Evolutionary conservation across 2,113 vertebrate genomes (phyloP), one percentile per base, ranked within the genome.

Genomic region (Tiliqua scincoides): DNA sequence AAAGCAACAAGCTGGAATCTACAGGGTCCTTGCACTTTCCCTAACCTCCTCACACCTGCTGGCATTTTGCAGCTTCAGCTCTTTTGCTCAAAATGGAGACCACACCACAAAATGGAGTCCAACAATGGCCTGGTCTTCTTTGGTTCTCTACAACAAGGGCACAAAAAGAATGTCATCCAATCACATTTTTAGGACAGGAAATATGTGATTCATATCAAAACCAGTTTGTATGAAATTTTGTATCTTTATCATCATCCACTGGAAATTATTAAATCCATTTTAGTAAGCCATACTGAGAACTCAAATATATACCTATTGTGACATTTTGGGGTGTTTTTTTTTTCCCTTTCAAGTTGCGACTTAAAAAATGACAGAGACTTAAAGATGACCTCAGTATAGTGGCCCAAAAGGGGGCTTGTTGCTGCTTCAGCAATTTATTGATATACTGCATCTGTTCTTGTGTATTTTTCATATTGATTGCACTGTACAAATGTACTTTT

Each of bases 211-310:
- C 86, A 76, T 3, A 68, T 63, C 67, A 79, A 48, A 72, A 73
- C 87, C 62, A 21, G 6, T 88, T 0, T 73, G 6, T 7, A 32
- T 83, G 15, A 40, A 62, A 68, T 78, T 2, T 40, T 73, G 81
- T 84, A 52, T 86, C 79, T 75, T 86, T 67, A 12, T 4, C 73
- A 48, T 87, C 87, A 83, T 86, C 43, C 20, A 2, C n/a, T 79
- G 83, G 59, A 57, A 30, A 54, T 0, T 2, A 48, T 18, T 87
- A 77, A 91, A 82, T 48, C 65, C 79, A n/a, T 62, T 68, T 86
- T 84, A 87, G 89, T 37, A 91, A 95, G 89, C 93, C 92, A 91
- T 87, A 93, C 85, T 84, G 89, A 88, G 18, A 79, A 63, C 63
- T 81, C 8, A 75, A 68, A 77, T 89, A 86, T 80, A 86, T 57